Conservation (phyloP, 2,888 invertebrate genomes). For the Ectropis crepuscularia region DNA sequence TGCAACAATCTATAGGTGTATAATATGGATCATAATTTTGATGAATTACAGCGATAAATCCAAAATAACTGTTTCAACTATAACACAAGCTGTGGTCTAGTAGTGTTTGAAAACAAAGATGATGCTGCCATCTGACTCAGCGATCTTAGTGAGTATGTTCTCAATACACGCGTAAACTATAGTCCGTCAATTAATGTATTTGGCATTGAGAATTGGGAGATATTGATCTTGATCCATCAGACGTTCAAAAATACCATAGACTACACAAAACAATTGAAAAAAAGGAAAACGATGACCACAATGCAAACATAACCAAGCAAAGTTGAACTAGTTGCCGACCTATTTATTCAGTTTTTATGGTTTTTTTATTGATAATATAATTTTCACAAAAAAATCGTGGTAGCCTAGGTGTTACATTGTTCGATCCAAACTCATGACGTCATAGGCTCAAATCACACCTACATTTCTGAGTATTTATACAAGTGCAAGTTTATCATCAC, state of each 20-base stretch:
- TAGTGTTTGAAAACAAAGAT: slow-evolving; percentile 14
- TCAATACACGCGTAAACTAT: slow-evolving; percentile 1
- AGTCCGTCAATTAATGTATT: slow-evolving; percentile 8
- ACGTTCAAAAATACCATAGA: slow-evolving; percentile 23
- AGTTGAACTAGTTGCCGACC: too few relatives aligned
- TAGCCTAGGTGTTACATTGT: too few relatives aligned
- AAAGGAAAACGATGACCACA: too few relatives aligned
- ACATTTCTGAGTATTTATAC: too few relatives aligned
- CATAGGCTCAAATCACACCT: too few relatives aligned
- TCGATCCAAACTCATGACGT: too few relatives aligned
- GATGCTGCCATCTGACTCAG: slow-evolving; percentile 13
- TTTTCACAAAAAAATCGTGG: too few relatives aligned
- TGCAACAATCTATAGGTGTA: too few relatives aligned
- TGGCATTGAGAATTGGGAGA: slow-evolving; percentile 18
- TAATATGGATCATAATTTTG: neutral
- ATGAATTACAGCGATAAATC: slow-evolving; percentile 7
- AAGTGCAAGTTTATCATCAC: too few relatives aligned
- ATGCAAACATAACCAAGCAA: too few relatives aligned
- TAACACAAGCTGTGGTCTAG: slow-evolving; percentile 3
- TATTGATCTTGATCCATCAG: slow-evolving; percentile 8
- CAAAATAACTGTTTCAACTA: slow-evolving; percentile 1
- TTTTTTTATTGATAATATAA: too few relatives aligned
- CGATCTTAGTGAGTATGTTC: neutral
- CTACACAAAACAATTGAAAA: neutral
- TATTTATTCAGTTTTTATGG: too few relatives aligned